phyloP scores from a whole-genome alignment of 2,797 vertebrate genomes.

The Podargus strigoides region DNA sequence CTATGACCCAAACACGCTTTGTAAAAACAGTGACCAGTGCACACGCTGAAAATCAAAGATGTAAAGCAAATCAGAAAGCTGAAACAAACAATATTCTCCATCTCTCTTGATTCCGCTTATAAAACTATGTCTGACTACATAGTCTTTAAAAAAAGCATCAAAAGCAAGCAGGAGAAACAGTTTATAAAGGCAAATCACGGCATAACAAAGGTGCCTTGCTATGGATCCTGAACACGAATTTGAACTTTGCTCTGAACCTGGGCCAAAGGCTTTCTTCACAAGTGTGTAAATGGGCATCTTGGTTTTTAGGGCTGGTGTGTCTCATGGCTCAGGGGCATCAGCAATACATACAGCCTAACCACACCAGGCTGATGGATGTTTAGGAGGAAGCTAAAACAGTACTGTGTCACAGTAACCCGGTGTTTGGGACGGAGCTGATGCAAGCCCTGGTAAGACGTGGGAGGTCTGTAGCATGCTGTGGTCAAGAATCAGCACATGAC shows the following conservation, averaged over 20 bases:
- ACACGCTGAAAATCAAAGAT: neutral
- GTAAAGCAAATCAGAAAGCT: neutral
- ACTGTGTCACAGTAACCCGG: neutral
- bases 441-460: neutral
- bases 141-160: neutral
- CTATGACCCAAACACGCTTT: neutral
- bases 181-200: neutral
- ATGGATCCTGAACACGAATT: neutral
- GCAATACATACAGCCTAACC: neutral
- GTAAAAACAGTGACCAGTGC: neutral
- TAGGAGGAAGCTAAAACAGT: neutral
- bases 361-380: neutral
- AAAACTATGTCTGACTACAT: neutral
- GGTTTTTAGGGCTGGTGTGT: neutral
- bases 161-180: neutral
- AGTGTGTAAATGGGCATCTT: neutral
- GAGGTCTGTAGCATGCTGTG: neutral
- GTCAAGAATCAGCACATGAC: slow-evolving; percentile 16
- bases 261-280: neutral
- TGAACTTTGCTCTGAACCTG: neutral
- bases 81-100: neutral
- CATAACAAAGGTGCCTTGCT: neutral
- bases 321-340: neutral
- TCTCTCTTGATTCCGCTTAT: neutral
- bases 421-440: neutral